Evolutionary conservation across 2,113 vertebrate genomes (phyloP), one percentile per base, ranked within the genome.

Genomic region (Zonotrichia leucophrys): DNA sequence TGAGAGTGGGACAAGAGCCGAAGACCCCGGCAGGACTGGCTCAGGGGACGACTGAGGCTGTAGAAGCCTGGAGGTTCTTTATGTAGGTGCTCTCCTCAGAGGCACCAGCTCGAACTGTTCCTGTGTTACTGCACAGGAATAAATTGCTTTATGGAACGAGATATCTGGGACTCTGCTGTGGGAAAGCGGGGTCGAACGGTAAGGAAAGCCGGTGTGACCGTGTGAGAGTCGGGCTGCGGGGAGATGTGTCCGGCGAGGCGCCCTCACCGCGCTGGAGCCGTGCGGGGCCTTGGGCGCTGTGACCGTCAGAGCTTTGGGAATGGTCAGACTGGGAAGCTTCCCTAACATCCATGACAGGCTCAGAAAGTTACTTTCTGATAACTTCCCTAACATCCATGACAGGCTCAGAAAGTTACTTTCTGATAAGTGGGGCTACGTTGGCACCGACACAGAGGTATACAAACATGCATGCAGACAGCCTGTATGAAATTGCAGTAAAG

Each of bases 401-500:
- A 16, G 41, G 41, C 41, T 42, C 41, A 42, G 41, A 42, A 15
- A 42, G 41, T 42, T 42, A 42, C 15, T 42, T 42, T 42, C 41
- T 42, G 13, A 8, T 39, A 46, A 52, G 10, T 14, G 37, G 7
- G 50, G 5, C 42, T 41, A 8, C 39, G 25, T 10, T 37, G 58
- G 18, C 49, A 37, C 25, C 0, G 15, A 41, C 19, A 3, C n/a
- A 6, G 33, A 39, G 39, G 15, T 60, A 28, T 15, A 11, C 30
- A 53, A 63, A 46, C 30, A 31, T 10, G 6, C 6, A 3, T 4
- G 4, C 8, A 4, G 30, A 6, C 12, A 6, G n/a, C 23, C 18
- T 30, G 11, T 44, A 27, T 4, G 6, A 19, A 52, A 52, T 35
- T 0, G 4, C 15, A 42, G n/a, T 21, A 52, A 11, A 35, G 74